Evolutionary conservation across 2,113 vertebrate species (phyloP).

Genomic region (Notiomystis cincta): DNA sequence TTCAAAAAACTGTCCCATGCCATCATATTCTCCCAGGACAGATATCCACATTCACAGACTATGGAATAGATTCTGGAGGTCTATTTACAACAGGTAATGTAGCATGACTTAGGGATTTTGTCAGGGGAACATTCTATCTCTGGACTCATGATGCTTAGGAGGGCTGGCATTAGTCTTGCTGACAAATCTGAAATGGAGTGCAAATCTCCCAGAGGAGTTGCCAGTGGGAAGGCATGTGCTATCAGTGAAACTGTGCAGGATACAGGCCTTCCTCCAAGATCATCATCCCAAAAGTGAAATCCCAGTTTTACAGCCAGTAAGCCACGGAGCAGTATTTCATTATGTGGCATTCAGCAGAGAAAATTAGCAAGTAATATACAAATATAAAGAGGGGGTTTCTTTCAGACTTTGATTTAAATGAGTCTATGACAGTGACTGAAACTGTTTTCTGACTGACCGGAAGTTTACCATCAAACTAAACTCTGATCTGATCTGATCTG

Average conservation of each 20-base stretch:
- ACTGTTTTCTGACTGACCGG: neutral
- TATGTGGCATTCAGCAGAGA: neutral
- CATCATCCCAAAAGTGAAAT: neutral
- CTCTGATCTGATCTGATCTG: neutral
- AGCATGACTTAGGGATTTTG: neutral
- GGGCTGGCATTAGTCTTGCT: neutral
- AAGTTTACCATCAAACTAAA: neutral
- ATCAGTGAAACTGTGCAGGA: neutral
- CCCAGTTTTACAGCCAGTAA: neutral
- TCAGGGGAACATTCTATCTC: neutral
- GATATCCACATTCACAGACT: neutral
- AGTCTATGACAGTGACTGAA: neutral
- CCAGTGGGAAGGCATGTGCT: neutral
- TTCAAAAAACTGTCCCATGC: neutral
- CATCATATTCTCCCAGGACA: neutral
- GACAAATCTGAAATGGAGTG: neutral
- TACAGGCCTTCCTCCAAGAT: neutral
- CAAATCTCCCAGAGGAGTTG: neutral
- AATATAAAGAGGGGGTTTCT: neutral
- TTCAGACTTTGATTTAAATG: neutral
- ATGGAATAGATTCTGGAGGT: neutral
- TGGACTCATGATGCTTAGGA: neutral
- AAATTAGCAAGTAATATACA: neutral
- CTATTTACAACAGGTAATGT: neutral
- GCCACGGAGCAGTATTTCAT: neutral